A percentile compares a stretch with the other conserved stretches of the same genome.
Conservation (phyloP, 2,797 vertebrate genomes). For the Glossophaga mutica region DNA sequence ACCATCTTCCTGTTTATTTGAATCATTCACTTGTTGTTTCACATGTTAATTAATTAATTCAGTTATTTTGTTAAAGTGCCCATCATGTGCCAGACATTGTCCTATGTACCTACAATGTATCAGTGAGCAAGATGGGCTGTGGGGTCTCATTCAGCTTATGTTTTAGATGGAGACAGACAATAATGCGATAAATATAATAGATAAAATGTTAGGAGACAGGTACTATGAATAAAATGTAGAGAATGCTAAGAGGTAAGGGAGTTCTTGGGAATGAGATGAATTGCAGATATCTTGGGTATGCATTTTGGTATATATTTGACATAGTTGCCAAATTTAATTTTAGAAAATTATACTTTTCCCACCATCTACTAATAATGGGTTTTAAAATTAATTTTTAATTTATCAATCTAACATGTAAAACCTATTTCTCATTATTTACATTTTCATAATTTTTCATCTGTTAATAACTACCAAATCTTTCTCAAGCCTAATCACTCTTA, state of each 20-base stretch:
- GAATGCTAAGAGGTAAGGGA: neutral
- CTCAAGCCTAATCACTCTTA: neutral
- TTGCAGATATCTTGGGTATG: neutral
- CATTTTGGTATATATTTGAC: neutral
- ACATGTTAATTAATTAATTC: constrained; percentile 5
- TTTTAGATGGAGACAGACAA: neutral
- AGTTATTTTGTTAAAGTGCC: constrained; percentile 10
- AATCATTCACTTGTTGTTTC: neutral
- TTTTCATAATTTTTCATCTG: neutral
- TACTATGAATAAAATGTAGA: neutral
- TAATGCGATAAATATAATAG: neutral
- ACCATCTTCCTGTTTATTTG: neutral
- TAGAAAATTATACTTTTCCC: neutral
- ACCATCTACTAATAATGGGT: neutral
- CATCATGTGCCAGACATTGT: neutral
- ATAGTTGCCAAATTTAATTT: neutral
- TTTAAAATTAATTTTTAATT: constrained; percentile 27
- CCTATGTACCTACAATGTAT: neutral
- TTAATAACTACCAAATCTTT: neutral
- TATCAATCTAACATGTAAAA: neutral
- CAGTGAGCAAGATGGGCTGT: neutral
- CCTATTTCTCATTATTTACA: neutral
- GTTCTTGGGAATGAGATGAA: neutral
- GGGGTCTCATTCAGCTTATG: neutral
- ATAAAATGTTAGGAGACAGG: neutral